Evolutionary conservation across 2,113 vertebrate species (phyloP).

Genomic region (Otis tarda): DNA sequence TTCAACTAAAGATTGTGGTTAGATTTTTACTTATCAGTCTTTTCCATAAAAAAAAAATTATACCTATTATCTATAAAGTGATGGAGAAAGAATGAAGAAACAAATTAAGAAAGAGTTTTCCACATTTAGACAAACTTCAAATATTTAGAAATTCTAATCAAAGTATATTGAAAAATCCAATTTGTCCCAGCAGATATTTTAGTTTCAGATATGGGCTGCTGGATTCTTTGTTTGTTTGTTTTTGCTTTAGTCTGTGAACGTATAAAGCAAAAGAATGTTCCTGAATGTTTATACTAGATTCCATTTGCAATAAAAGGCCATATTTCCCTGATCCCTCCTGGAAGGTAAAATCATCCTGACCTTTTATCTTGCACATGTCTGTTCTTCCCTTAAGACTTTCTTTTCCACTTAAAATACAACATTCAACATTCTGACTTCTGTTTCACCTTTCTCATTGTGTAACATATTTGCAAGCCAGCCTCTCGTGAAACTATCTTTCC

Average conservation of each 20-base stretch:
- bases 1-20: not conserved
- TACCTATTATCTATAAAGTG: not conserved
- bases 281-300: not conserved
- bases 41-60: not conserved
- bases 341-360: not conserved
- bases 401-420: not conserved
- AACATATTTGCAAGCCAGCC: not conserved
- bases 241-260: not conserved
- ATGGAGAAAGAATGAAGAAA: not conserved
- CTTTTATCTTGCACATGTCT: not conserved
- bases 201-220: not conserved
- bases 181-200: not conserved
- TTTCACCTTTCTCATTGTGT: not conserved
- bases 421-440: not conserved
- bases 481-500: not conserved
- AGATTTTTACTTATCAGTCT: not conserved
- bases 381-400: not conserved
- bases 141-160: not conserved
- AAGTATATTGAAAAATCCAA: not conserved
- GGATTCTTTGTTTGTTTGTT: fast-evolving
- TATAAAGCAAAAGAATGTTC: not conserved
- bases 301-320: not conserved
- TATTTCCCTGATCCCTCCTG: not conserved
- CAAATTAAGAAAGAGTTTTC: not conserved
- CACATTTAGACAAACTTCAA: not conserved